These are phyloP conservation scores for Sinelater perroti DNA, from an alignment of 2,888 invertebrate genomes.

Conservation along the genomic window DNA sequence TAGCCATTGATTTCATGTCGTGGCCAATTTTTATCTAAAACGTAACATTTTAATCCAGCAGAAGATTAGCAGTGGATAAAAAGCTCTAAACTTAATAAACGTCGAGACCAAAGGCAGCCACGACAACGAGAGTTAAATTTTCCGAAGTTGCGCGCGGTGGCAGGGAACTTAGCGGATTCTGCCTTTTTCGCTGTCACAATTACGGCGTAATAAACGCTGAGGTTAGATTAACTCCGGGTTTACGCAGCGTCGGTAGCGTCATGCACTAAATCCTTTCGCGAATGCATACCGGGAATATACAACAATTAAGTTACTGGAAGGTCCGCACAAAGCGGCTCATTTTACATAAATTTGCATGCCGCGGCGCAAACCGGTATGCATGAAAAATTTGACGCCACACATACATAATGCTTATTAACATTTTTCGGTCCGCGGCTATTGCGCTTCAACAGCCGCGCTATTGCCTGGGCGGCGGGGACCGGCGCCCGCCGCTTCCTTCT, in stretches of 20 bases:
- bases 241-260: constrained; percentile 25
- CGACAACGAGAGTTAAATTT: too few relatives aligned
- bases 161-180: too few relatives aligned
- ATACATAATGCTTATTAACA: constrained; percentile 53
- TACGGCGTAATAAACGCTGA: constrained; percentile 1
- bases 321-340: constrained; percentile 54
- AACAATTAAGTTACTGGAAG: constrained; percentile 57
- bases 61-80: too few relatives aligned
- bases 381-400: constrained; percentile 56
- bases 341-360: constrained; percentile 60
- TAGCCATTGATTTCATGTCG: too few relatives aligned
- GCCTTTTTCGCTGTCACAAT: constrained; percentile 3
- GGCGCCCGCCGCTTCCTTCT: constrained; percentile 16
- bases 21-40: too few relatives aligned
- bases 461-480: too few relatives aligned
- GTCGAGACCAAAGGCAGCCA: too few relatives aligned
- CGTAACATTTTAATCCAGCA: too few relatives aligned
- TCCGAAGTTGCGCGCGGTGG: too few relatives aligned
- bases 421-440: constrained; percentile 51
- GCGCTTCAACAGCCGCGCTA: constrained; percentile 47
- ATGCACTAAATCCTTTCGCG: constrained; percentile 45
- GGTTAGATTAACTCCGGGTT: constrained; percentile 8
- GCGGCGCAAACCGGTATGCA: constrained; percentile 51
- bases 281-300: constrained; percentile 51
- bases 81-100: too few relatives aligned